phyloP scores from a whole-genome alignment of 2,888 invertebrate genomes.

The Caenorhabditis auriculariae region DNA sequence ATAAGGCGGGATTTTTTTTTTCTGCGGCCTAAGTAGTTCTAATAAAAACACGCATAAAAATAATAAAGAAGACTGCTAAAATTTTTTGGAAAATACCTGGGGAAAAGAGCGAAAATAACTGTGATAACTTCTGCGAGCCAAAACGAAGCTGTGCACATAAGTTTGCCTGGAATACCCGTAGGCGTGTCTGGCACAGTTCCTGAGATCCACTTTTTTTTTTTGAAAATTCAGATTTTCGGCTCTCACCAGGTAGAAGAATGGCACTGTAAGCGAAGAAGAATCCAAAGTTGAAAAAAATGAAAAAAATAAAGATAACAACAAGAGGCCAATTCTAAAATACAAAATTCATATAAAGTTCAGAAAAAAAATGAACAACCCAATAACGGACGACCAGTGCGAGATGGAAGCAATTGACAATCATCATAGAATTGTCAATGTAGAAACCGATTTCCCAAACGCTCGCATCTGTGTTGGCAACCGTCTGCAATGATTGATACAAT shows the following conservation, averaged over 20 bases:
- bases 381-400: constrained; percentile 86
- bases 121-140: constrained; percentile 32
- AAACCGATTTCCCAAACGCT: constrained; percentile 90
- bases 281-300: constrained; percentile 38
- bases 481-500: constrained; percentile 32
- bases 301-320: constrained; percentile 33
- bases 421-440: constrained; percentile 81
- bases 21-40: no score
- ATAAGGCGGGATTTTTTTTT: no score
- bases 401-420: constrained; percentile 83
- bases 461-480: constrained; percentile 65
- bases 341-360: not conserved
- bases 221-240: not conserved
- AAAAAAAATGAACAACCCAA: constrained; percentile 73
- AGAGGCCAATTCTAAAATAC: constrained; percentile 18
- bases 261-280: constrained; percentile 15
- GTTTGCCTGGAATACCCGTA: constrained; percentile 23
- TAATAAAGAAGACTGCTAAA: no score
- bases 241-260: constrained; percentile 6
- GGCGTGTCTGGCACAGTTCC: constrained; percentile 33
- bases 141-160: constrained; percentile 22
- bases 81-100: no score
- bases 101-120: constrained; percentile 30
- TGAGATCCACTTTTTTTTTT: not conserved
- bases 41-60: no score